Base-by-base conservation (phyloP, 2,888 invertebrate species). In the Dryocosmus kuriphilus region DNA sequence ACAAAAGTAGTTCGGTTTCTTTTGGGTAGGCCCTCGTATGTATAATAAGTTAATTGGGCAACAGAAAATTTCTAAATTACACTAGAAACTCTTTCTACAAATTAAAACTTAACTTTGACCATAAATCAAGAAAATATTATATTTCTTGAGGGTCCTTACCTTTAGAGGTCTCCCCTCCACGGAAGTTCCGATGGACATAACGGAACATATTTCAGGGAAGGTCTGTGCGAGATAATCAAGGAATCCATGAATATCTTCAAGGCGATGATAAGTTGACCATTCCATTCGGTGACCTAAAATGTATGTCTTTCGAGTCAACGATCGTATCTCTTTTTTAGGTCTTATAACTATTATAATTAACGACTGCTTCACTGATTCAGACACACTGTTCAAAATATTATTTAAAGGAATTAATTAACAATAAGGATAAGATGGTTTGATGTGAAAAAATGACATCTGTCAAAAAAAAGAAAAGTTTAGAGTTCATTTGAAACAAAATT, bases 211-310 rank as follows among this genome's bases (percentile, higher is more conserved):
- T 27, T 95, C 93, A 0, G 97, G 96, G 91, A 94, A 96, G 0
- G 94, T 94, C 77, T 93, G 93, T 78, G 95, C 95, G 86, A 97
- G 92, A 83, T 94, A 95, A 85, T 96, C 95, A 85, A 97, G 89
- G 87, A 95, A 97, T 32, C 93, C 94, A 85, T 96, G 93, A 77
- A 97, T 95, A 83, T 95, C 94, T 1, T 92, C 91, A 32, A 96
- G 89, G 0, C 95, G 94, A 89, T 97, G 96, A 88, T 95, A 97
- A 75, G 96, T 94, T 84, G 94, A 93, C 96, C 97, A 97, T 80
- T 96, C 96, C 92, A 97, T 92, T 63, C 93, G 92, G 89, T 94
- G 94, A 76, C 92, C 93, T 93, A 79, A 76, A 77, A 79, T 75
- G 74, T 55, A 74, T 8, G 51, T 38, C 57, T 63, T 77, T 73